These are phyloP conservation scores for Avahi laniger DNA, from an alignment of 2,797 vertebrate species.

Conservation along the genomic window DNA sequence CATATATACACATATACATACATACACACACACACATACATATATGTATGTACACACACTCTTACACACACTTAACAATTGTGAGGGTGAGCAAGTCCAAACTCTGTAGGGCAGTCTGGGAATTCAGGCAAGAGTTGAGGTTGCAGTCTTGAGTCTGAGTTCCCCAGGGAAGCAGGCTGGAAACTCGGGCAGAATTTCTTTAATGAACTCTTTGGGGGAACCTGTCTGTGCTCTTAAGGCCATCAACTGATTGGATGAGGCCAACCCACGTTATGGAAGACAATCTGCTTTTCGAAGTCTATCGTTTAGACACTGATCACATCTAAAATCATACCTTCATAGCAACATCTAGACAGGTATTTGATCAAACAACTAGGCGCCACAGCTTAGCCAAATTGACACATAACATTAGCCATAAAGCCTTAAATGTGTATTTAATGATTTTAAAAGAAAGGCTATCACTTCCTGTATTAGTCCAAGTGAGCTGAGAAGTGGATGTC, in stretches of 20 bases:
- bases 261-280: too few species aligned
- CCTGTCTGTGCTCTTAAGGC: neutral
- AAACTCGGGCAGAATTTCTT: neutral
- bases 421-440: neutral
- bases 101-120: neutral
- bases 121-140: neutral
- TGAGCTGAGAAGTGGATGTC: neutral
- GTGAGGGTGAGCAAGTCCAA: neutral
- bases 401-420: neutral
- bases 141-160: neutral
- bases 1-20: too few species aligned
- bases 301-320: neutral
- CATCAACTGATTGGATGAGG: neutral
- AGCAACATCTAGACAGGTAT: neutral
- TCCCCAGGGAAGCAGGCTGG: too few species aligned
- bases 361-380: neutral
- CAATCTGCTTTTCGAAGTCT: neutral
- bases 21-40: neutral
- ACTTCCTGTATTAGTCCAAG: neutral
- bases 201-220: neutral
- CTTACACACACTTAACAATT: too few species aligned
- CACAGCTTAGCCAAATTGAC: neutral
- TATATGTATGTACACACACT: too few species aligned
- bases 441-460: neutral
- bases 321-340: too few species aligned